A percentile compares a stretch with the other conserved stretches of the same genome.
phyloP scores from a whole-genome alignment of 2,888 invertebrate species.

The Monopis laevigella region DNA sequence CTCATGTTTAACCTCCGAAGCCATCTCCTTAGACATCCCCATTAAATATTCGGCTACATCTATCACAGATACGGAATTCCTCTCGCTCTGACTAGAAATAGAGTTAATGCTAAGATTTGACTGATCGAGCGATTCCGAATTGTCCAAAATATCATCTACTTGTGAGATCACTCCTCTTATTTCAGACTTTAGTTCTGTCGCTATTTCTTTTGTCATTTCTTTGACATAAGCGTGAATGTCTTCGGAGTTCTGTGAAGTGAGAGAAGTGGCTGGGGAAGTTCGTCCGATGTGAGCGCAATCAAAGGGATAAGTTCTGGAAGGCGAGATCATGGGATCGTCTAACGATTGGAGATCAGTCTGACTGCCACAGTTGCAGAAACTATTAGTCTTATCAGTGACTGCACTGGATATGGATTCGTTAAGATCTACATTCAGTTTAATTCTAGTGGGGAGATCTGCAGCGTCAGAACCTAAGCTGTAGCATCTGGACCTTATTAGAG shows the following conservation, averaged over 20 bases:
- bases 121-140: constrained; percentile 70
- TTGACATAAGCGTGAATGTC: constrained; percentile 80
- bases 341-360: constrained; percentile 76
- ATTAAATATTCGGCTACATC: constrained; percentile 81
- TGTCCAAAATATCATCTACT: constrained; percentile 81
- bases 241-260: constrained; percentile 66
- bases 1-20: constrained; percentile 81
- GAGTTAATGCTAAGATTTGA: constrained; percentile 57
- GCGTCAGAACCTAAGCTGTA: constrained; percentile 72
- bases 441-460: constrained; percentile 68
- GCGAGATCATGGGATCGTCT: constrained; percentile 62
- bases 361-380: constrained; percentile 76
- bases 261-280: constrained; percentile 62
- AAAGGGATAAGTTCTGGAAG: constrained; percentile 50
- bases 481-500: constrained; percentile 63
- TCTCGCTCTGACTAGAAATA: constrained; percentile 69
- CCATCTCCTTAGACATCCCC: constrained; percentile 81
- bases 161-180: constrained; percentile 82
- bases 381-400: constrained; percentile 37
- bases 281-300: constrained; percentile 67
- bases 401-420: constrained; percentile 57
- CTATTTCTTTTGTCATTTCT: constrained; percentile 80
- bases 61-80: constrained; percentile 77
- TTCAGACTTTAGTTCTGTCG: constrained; percentile 84
- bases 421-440: constrained; percentile 71